Evolutionary conservation across 2,888 invertebrate genomes (phyloP).

Genomic region (Caenorhabditis sp.): DNA sequence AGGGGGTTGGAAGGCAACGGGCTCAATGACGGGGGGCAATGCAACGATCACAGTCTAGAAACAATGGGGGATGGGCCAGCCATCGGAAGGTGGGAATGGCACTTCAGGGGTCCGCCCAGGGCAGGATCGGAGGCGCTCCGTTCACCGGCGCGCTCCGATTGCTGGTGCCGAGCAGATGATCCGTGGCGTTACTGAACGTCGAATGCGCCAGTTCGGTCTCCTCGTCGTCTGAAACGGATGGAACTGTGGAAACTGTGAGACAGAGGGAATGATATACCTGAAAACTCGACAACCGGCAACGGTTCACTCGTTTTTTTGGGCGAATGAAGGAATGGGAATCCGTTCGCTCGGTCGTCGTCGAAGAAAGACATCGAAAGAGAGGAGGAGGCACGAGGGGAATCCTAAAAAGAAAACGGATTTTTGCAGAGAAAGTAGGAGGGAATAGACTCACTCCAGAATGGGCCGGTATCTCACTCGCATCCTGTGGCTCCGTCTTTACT

Average conservation of each 20-base stretch:
- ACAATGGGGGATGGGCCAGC: constrained; percentile 16
- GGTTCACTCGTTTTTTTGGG: constrained; percentile 42
- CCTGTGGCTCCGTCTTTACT: constrained; percentile 11
- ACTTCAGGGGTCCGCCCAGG: constrained; percentile 41
- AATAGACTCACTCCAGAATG: too few species aligned
- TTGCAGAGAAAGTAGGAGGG: not conserved
- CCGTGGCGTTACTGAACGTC: constrained; percentile 43
- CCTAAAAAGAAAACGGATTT: not conserved
- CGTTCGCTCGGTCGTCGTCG: constrained; percentile 37
- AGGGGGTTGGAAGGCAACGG: constrained; percentile 35
- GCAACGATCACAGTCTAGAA: constrained; percentile 39
- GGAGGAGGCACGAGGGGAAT: constrained; percentile 29
- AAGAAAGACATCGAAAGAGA: constrained; percentile 44
- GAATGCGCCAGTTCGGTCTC: constrained; percentile 44
- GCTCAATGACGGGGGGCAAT: constrained; percentile 27
- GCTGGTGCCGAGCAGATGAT: constrained; percentile 28
- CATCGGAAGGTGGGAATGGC: constrained; percentile 30
- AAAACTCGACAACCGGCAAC: constrained; percentile 58
- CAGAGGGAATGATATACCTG: constrained; percentile 45
- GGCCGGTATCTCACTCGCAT: not conserved
- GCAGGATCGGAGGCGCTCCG: constrained; percentile 10
- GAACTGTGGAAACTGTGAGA: not conserved
- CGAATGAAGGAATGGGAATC: constrained; percentile 32
- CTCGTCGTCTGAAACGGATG: constrained; percentile 49
- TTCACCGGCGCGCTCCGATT: constrained; percentile 9